A percentile compares a stretch with the other conserved stretches of the same genome.
These are phyloP conservation scores for Tamias sibiricus DNA, from an alignment of 2,113 vertebrate genomes.

Conservation along the genomic window DNA sequence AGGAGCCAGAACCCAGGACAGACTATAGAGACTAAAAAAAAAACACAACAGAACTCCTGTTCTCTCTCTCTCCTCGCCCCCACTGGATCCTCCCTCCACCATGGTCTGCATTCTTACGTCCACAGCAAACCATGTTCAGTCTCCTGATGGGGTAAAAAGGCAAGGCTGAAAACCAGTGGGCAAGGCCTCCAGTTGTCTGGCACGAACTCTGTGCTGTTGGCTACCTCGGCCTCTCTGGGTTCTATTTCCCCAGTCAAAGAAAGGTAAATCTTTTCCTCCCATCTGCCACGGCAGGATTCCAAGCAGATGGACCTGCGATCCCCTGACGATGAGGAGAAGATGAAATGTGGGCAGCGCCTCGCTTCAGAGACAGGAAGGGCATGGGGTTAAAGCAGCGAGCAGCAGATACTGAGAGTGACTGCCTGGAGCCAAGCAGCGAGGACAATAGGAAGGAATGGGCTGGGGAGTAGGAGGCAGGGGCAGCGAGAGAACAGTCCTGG, in stretches of 20 bases:
- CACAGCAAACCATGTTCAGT: background rate
- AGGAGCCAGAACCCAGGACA: background rate
- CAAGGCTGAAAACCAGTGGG: background rate
- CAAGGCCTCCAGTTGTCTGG: background rate
- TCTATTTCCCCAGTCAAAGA: background rate
- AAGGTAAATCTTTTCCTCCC: background rate
- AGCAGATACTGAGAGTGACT: background rate
- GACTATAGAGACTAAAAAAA: background rate
- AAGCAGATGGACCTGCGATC: background rate
- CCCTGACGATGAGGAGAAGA: background rate
- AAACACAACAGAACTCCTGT: background rate
- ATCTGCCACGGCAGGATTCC: background rate
- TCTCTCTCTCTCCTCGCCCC: background rate
- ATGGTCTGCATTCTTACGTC: background rate
- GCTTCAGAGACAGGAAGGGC: background rate
- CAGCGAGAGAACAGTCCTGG: background rate
- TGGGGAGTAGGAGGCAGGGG: background rate
- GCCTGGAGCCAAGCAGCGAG: background rate
- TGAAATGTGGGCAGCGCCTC: background rate
- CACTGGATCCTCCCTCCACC: background rate
- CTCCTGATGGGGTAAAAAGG: background rate
- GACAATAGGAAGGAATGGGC: background rate
- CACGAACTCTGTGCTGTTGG: background rate
- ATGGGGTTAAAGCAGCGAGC: background rate
- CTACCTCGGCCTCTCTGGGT: background rate